Conservation (phyloP, 1,140 invertebrate genomes). For the Arion vulgaris region DNA sequence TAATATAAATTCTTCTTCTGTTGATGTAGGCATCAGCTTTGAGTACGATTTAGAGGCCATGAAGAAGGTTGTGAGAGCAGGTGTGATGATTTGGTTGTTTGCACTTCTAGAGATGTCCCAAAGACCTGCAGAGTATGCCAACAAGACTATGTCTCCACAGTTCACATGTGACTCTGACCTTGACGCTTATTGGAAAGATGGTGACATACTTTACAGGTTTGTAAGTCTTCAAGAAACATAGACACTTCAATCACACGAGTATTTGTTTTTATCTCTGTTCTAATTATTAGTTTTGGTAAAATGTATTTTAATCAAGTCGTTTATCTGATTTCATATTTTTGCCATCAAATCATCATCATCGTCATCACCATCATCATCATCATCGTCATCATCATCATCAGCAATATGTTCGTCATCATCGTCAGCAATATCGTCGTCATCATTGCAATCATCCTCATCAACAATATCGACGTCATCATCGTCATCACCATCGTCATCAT, state of each 20-base stretch:
- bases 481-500: too few species aligned
- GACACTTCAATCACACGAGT: neutral
- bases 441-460: too few species aligned
- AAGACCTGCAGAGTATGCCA: neutral
- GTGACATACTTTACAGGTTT: slow-evolving; percentile 24
- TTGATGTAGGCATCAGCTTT: slow-evolving; percentile 48
- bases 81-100: slow-evolving; percentile 42
- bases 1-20: too few species aligned
- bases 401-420: too few species aligned
- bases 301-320: too few species aligned
- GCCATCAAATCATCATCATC: too few species aligned
- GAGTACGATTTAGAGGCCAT: slow-evolving; percentile 41
- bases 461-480: too few species aligned
- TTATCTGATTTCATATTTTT: too few species aligned
- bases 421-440: too few species aligned
- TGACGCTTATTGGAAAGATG: slow-evolving; percentile 6
- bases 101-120: slow-evolving; percentile 36
- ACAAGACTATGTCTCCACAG: slow-evolving; percentile 23
- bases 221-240: neutral
- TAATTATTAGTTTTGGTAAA: neutral
- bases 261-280: neutral
- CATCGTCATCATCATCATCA: too few species aligned
- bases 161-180: slow-evolving; percentile 3
- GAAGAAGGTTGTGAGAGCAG: slow-evolving; percentile 38
- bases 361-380: too few species aligned